Evolutionary conservation across 2,888 invertebrate species (phyloP).

Genomic region (Dorcus parallelipipedus): DNA sequence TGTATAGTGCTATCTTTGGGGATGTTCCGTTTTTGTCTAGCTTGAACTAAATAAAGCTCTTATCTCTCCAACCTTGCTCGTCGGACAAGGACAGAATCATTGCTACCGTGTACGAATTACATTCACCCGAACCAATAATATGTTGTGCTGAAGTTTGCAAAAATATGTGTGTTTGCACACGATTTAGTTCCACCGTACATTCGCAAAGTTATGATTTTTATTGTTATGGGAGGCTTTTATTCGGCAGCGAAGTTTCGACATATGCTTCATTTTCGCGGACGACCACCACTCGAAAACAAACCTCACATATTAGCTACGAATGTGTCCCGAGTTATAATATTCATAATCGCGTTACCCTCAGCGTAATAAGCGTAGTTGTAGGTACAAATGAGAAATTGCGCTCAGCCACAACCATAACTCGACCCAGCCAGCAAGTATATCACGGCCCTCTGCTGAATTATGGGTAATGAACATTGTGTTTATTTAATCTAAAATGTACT

Average conservation of each 20-base stretch:
- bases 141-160: constrained; percentile 25
- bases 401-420: constrained; percentile 46
- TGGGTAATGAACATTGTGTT: constrained; percentile 48
- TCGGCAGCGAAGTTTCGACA: neutral
- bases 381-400: constrained; percentile 48
- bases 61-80: constrained; percentile 6
- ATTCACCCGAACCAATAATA: constrained; percentile 23
- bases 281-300: constrained; percentile 21
- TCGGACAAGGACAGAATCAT: constrained; percentile 23
- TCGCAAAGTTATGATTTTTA: constrained; percentile 1
- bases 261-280: neutral
- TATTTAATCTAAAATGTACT: constrained; percentile 47
- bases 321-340: constrained; percentile 42
- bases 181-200: constrained; percentile 14
- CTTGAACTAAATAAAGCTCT: constrained; percentile 4
- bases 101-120: constrained; percentile 21
- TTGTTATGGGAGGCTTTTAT: neutral
- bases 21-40: constrained; percentile 17
- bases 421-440: constrained; percentile 43
- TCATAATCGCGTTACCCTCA: constrained; percentile 47
- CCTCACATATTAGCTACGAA: constrained; percentile 27
- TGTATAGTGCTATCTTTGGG: constrained; percentile 30
- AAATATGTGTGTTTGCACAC: constrained; percentile 29
- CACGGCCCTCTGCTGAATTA: constrained; percentile 43
- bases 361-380: constrained; percentile 47